Base-by-base conservation (phyloP, 2,113 vertebrate genomes). In the Stegastes partitus region DNA sequence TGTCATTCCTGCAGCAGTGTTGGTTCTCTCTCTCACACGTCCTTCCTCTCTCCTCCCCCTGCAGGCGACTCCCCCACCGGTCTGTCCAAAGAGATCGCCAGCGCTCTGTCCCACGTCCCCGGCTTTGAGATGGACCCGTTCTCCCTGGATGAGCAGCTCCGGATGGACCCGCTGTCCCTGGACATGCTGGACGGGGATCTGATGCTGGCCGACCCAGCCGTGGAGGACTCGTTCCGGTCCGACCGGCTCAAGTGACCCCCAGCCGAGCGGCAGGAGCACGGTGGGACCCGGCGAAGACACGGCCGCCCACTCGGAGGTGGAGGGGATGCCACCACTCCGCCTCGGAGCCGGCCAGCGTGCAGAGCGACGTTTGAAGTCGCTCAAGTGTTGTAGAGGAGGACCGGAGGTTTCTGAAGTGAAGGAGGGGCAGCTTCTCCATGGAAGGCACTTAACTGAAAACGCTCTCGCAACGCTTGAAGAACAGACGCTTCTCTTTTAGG, bases 111-210 rank as follows among this genome's bases (percentile, higher is more conserved):
- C 0, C 94, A 95, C 1, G 95, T 98, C 4, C 97, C 97, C 0
- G 97, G 97, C 44, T 98, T 98, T 0, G 96, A 98, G 84, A 94
- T 97, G 92, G 84, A 95, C 31, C 76, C 94, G 0, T 95, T 96
- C 87, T 94, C 94, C 10, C 89, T 96, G 57, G 97, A 97, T 15
- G 96, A 97, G 59, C 94, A 95, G 1, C 92, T 98, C 54, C 90
- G 89, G 58, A 96, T 98, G 80, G 97, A 96, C 83, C 95, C 95
- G 0, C 91, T 97, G 82, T 94, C 93, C 25, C 93, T 98, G 88
- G 97, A 97, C 89, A 96, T 97, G 96, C 92, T 98, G 76, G 96
- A 98, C n/a, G 95, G 96, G 0, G 96, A 96, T 39, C 94, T 97
- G 56, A 95, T 97, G 83, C 93, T 98, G 34, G 95, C 97, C 0